Base-by-base conservation (phyloP, 2,888 invertebrate genomes). In the Drosophila leonis region DNA sequence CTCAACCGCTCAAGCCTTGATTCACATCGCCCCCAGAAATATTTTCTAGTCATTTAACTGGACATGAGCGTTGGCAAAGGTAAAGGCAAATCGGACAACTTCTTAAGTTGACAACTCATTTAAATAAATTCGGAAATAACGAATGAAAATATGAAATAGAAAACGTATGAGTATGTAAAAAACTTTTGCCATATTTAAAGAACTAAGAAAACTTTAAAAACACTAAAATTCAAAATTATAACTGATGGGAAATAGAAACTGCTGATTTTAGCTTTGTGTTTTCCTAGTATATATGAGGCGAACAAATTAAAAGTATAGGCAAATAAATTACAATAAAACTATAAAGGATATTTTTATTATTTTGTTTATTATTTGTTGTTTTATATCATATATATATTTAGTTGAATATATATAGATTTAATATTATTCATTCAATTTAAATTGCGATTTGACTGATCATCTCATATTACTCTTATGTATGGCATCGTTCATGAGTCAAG, bases 21-120 rank as follows among this genome's bases (percentile, higher is more conserved):
- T 48, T 66, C 31, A 18, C 46, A n/a, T 48, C 15, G 27, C 31
- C 18, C 15, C 10, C 24, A 48, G 18, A 35, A 54, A 18, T 67
- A 27, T 27, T 15, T n/a, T 18, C n/a, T 24, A 39, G 4, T 8
- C 13, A 31, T 12, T 18, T n/a, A 44, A 52, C n/a, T 44, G 29
- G 42, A 27, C 31, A 9, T 6, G 37, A 27, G 44, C 5, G 20
- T 13, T 20, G 31, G 41, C n/a, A 7, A 20, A 33, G 51, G n/a
- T 15, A 7, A 35, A 37, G 15, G 18, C 37, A 24, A 18, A 24
- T 20, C 49, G 44, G 44, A 10, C 35, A 52, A 13, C 10, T 31
- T 13, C 18, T 12, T 10, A 49, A 39, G 12, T 18, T 39, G 35
- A 49, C 29, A 49, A 51, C 27, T 60, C 15, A 35, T 35, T 62